phyloP scores from a whole-genome alignment of 2,797 vertebrate species.

The Glyptemys insculpta region DNA sequence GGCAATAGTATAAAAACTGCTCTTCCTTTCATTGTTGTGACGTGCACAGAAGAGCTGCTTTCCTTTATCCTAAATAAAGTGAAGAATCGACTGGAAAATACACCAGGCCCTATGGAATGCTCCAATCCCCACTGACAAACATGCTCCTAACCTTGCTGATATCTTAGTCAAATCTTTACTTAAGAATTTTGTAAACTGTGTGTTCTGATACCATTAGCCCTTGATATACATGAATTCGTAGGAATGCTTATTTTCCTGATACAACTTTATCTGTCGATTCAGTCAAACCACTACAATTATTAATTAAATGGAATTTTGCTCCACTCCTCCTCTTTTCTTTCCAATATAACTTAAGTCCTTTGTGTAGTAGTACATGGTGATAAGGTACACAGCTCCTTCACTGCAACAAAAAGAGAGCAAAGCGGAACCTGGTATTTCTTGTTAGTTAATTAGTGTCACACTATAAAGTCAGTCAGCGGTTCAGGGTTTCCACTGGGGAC shows the following conservation, averaged over 20 bases:
- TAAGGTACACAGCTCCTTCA: not conserved
- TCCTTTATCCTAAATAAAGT: not conserved
- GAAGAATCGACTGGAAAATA: not conserved
- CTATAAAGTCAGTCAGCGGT: not conserved
- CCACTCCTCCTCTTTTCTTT: not conserved
- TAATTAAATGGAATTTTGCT: fast-evolving
- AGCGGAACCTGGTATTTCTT: not conserved
- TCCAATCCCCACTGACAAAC: slow-evolving; percentile 42
- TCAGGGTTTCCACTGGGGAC: not conserved
- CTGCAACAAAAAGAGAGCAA: not conserved
- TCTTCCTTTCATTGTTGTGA: not conserved
- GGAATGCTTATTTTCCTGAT: not conserved
- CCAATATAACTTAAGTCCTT: not conserved
- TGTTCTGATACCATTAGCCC: slow-evolving; percentile 28
- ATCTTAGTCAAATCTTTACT: slow-evolving; percentile 70
- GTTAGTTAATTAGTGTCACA: slow-evolving; percentile 28
- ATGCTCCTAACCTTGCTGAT: slow-evolving; percentile 62
- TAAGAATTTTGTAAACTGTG: slow-evolving; percentile 8
- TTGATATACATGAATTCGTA: slow-evolving; percentile 58
- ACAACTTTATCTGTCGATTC: not conserved
- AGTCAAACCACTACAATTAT: fast-evolving
- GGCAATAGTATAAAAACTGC: not conserved
- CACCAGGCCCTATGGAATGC: not conserved
- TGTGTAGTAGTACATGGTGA: no score
- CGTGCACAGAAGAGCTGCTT: not conserved